These are phyloP conservation scores for Selene dorsalis DNA, from an alignment of 2,797 vertebrate species.

Conservation along the genomic window DNA sequence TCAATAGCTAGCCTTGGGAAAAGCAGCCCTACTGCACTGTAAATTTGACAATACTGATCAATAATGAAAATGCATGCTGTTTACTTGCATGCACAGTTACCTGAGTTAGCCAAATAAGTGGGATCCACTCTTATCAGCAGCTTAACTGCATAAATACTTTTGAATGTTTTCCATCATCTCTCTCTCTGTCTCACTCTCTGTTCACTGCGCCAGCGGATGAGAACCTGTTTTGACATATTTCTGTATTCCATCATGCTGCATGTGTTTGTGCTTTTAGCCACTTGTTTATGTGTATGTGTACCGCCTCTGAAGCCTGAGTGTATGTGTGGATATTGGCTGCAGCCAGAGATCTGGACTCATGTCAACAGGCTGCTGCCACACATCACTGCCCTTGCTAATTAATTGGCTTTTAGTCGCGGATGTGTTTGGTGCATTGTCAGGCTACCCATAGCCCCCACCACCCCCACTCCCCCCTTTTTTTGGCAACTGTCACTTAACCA, in stretches of 20 bases:
- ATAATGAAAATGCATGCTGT: conserved; percentile 52
- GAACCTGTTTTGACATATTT: conserved; percentile 53
- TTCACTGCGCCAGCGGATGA: conserved; percentile 28
- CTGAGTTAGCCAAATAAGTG: conserved; percentile 7
- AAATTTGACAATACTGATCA: conserved; percentile 54
- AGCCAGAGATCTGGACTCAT: conserved; percentile 83
- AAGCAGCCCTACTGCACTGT: conserved; percentile 42
- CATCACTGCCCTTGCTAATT: conserved; percentile 86
- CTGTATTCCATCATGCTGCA: conserved; percentile 49
- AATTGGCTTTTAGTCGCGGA: conserved; percentile 86
- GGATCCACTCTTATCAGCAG: conserved; percentile 20
- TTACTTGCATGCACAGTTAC: conserved; percentile 38
- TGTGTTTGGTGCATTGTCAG: conserved; percentile 84
- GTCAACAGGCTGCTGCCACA: conserved; percentile 87
- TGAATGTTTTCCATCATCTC: conserved; percentile 11
- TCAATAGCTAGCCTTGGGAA: conserved; percentile 62
- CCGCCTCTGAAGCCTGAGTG: conserved; percentile 46
- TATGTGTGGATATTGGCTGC: conserved; percentile 76
- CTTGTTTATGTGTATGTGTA: conserved; percentile 37
- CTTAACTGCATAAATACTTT: conserved; percentile 16
- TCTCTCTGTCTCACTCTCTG: conserved; percentile 12
- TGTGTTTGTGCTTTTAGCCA: conserved; percentile 44
- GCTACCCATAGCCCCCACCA: conserved; percentile 64
- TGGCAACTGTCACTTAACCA: conserved; percentile 76
- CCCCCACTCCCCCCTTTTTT: conserved; percentile 43